phyloP scores from a whole-genome alignment of 30 jellyfish, hydroid and myxozoan genomes.

The Rhopilema esculentum region DNA sequence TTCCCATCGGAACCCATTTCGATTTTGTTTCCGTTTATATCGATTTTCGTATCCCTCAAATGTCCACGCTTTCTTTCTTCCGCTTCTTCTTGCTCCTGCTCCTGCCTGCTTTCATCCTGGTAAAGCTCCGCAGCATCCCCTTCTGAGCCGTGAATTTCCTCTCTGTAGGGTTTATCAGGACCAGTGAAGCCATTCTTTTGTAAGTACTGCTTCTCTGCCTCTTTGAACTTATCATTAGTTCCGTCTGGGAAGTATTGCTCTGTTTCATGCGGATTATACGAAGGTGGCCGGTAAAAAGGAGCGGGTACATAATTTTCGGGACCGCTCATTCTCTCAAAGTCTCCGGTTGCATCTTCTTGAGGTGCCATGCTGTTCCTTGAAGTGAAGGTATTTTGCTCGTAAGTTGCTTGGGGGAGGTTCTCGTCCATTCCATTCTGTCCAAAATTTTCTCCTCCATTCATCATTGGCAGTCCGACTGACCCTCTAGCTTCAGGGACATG shows the following conservation, averaged over 20 bases:
- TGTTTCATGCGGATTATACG: conserved; percentile 83
- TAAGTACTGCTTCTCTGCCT: conserved; percentile 10
- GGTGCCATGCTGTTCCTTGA: conserved; percentile 12
- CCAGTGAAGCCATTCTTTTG: conserved; percentile 34
- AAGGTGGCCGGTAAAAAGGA: conserved; percentile 78
- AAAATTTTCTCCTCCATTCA: background rate
- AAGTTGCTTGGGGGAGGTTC: conserved; percentile 20
- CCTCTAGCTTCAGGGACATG: conserved; percentile 10
- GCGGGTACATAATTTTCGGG: conserved; percentile 77
- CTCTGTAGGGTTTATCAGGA: conserved; percentile 20
- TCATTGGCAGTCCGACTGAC: conserved; percentile 7
- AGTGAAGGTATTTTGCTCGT: background rate
- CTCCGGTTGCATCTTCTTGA: conserved; percentile 57
- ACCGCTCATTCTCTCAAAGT: conserved; percentile 73
- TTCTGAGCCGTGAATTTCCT: conserved; percentile 21
- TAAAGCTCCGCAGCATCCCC: conserved; percentile 45
- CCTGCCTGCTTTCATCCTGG: conserved; percentile 53
- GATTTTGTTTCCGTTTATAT: conserved; percentile 50
- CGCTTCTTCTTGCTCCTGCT: conserved; percentile 47
- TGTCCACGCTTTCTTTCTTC: conserved; percentile 23
- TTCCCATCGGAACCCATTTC: conserved; percentile 38
- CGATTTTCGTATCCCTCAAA: conserved; percentile 16
- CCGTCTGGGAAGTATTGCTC: conserved; percentile 80
- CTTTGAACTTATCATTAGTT: conserved; percentile 24
- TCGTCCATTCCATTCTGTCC: conserved; percentile 21